Percentiles rank a stretch among this genome's conserved stretches.
These are phyloP conservation scores for Trachelipus rathkii DNA, from an alignment of 1,140 invertebrate species.

Conservation along the genomic window DNA sequence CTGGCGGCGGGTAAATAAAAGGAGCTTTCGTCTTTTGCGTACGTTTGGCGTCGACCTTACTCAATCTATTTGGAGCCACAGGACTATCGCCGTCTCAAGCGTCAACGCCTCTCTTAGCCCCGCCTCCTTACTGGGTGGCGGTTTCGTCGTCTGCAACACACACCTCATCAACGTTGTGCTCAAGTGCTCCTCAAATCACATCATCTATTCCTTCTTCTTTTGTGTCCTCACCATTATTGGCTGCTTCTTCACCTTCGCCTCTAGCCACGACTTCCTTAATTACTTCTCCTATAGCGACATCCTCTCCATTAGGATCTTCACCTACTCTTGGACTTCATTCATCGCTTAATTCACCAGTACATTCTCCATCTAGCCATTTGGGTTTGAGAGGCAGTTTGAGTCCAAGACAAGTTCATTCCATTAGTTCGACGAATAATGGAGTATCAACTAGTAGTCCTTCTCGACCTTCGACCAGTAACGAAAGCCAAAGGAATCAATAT, in stretches of 20 bases:
- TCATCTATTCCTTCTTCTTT: conserved; percentile 20
- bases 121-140: conserved; percentile 41
- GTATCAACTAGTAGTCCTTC: neutral
- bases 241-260: conserved; percentile 24
- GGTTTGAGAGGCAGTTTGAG: neutral
- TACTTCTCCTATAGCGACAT: conserved; percentile 37
- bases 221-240: conserved; percentile 7
- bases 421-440: neutral
- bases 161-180: conserved; percentile 20
- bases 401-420: neutral
- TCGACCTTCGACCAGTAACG: neutral
- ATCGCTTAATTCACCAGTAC: conserved; percentile 29
- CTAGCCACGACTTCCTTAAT: conserved; percentile 34
- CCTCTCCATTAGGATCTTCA: conserved; percentile 29
- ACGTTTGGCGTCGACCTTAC: conserved; percentile 37
- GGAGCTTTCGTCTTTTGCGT: too few species aligned
- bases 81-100: conserved; percentile 24
- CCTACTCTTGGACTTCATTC: conserved; percentile 20
- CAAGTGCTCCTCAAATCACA: conserved; percentile 14
- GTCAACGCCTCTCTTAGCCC: conserved; percentile 28
- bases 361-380: neutral
- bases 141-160: conserved; percentile 35
- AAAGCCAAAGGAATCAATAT: neutral
- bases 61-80: conserved; percentile 33
- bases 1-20: too few species aligned